phyloP scores from a whole-genome alignment of 2,888 invertebrate species.

The Philhelius pedissequus region DNA sequence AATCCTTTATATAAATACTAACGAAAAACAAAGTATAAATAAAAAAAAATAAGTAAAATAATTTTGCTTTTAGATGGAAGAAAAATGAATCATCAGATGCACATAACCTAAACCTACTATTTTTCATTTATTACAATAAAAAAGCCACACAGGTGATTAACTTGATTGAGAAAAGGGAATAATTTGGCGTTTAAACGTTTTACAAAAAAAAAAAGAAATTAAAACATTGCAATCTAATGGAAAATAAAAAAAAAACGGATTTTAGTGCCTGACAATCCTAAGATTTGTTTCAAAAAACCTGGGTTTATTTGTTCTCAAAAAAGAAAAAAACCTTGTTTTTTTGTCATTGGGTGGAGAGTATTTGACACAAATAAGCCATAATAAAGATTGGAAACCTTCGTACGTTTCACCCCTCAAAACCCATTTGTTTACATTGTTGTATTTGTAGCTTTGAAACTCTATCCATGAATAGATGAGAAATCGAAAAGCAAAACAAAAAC shows the following conservation, averaged over 20 bases:
- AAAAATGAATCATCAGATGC: conserved; percentile 20
- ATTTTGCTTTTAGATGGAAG: conserved; percentile 56
- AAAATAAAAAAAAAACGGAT: background rate
- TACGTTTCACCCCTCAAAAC: no score
- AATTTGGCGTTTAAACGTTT: background rate
- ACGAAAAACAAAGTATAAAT: conserved; percentile 57
- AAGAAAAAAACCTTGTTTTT: no score
- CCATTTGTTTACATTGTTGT: no score
- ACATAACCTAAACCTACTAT: background rate
- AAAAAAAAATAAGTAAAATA: conserved; percentile 40
- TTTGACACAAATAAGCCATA: no score
- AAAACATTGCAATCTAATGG: background rate
- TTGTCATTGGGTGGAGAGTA: no score
- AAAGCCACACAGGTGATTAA: background rate
- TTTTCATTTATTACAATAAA: background rate
- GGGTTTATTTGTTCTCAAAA: no score
- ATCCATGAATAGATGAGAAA: no score
- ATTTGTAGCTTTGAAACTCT: no score
- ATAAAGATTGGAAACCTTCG: no score
- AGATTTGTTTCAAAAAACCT: no score
- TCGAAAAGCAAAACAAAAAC: no score
- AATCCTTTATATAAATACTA: conserved; percentile 66
- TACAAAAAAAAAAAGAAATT: background rate
- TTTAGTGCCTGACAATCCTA: conserved; percentile 29
- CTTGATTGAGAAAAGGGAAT: conserved; percentile 18